Conservation (phyloP, 2,888 invertebrate genomes). For the Trichacis sp. region DNA sequence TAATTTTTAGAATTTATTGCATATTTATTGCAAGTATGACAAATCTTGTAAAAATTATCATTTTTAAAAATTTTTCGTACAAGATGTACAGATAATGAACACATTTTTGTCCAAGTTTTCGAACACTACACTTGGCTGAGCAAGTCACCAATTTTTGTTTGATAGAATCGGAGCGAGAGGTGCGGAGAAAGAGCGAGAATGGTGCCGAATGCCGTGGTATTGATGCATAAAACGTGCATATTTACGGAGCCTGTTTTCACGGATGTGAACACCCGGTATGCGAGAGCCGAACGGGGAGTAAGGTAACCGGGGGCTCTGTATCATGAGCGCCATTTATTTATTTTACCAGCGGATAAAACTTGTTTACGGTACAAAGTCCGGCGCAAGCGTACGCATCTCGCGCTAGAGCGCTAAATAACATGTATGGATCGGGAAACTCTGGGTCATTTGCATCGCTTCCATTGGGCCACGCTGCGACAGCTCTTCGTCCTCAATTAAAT, state of each 20-base stretch:
- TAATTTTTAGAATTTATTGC: too few species aligned
- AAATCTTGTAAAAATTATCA: too few species aligned
- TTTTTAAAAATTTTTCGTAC: too few species aligned
- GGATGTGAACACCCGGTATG: conserved; percentile 67
- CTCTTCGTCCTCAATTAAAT: too few species aligned
- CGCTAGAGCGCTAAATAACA: background rate
- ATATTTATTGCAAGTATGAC: too few species aligned
- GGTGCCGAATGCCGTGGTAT: conserved; percentile 48
- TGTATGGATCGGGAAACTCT: background rate
- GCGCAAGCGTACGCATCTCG: conserved; percentile 1
- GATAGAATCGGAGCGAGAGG: background rate
- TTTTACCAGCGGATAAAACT: conserved; percentile 64
- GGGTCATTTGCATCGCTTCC: background rate
- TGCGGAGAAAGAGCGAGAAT: background rate
- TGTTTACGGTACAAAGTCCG: conserved; percentile 53
- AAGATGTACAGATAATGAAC: too few species aligned
- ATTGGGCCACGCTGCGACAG: too few species aligned
- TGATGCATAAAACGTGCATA: conserved; percentile 65
- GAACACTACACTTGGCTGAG: too few species aligned
- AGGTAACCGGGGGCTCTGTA: conserved; percentile 55
- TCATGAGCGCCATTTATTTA: conserved; percentile 62
- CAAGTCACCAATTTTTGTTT: too few species aligned
- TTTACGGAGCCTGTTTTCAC: conserved; percentile 67
- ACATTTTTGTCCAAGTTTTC: too few species aligned
- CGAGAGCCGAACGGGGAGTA: conserved; percentile 50